phyloP scores from a whole-genome alignment of 2,797 vertebrate genomes.

The Borostomias antarcticus region DNA sequence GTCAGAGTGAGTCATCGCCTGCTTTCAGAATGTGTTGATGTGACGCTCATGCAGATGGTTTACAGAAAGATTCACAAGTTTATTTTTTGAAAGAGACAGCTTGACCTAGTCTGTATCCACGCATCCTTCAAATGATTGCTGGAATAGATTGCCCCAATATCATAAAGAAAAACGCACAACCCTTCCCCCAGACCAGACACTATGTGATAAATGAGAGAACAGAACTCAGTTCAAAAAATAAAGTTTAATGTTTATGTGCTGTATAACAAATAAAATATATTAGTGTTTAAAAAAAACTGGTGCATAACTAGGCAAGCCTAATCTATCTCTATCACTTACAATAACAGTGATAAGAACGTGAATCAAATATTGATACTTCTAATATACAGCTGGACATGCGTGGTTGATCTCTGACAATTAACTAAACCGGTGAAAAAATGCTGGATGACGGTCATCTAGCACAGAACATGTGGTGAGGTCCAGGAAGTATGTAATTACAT shows the following conservation, averaged over 20 bases:
- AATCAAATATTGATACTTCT: slow-evolving; percentile 24
- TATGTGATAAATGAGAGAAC: slow-evolving; percentile 48
- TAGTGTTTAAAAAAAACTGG: slow-evolving; percentile 96
- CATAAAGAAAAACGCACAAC: not conserved
- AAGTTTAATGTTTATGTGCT: slow-evolving; percentile 92
- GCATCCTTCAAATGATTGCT: slow-evolving; percentile 31
- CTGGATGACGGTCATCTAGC: slow-evolving; percentile 64
- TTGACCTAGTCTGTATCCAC: slow-evolving; percentile 12
- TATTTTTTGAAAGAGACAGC: slow-evolving; percentile 9
- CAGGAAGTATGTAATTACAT: slow-evolving; percentile 54
- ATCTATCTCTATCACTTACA: slow-evolving; percentile 66
- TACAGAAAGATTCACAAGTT: slow-evolving; percentile 41
- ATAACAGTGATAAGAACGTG: slow-evolving; percentile 66
- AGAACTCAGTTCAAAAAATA: slow-evolving; percentile 82
- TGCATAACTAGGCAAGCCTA: slow-evolving; percentile 81
- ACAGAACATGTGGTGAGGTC: slow-evolving; percentile 53
- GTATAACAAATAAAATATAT: slow-evolving; percentile 99
- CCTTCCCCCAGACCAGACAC: not conserved
- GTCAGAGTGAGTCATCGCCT: slow-evolving; percentile 83
- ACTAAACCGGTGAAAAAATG: slow-evolving; percentile 33
- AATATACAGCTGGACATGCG: slow-evolving; percentile 56
- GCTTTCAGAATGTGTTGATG: slow-evolving; percentile 87
- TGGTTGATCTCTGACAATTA: slow-evolving; percentile 37
- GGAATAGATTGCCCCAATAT: not conserved
- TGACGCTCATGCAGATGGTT: slow-evolving; percentile 77